A percentile compares a stretch with the other conserved stretches of the same genome.
phyloP scores from a whole-genome alignment of 2,113 vertebrate species.

The Cromileptes altivelis region DNA sequence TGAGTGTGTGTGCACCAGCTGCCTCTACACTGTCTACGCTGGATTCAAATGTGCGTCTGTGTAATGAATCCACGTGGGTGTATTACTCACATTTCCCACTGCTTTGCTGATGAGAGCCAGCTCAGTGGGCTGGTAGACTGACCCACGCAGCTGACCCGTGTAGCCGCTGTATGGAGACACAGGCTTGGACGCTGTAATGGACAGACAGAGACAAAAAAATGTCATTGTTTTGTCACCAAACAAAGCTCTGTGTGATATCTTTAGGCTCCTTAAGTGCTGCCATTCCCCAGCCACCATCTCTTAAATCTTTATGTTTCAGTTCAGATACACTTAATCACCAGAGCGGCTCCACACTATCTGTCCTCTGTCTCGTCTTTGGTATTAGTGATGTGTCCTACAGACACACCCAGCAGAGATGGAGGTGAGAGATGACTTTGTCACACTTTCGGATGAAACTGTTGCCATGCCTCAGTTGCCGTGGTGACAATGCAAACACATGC shows the following conservation, averaged over 20 bases:
- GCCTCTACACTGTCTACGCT: too few species aligned
- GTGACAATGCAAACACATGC: conserved; percentile 61
- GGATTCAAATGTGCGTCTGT: conserved; percentile 27
- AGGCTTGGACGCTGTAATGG: conserved; percentile 86
- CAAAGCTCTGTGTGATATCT: background rate
- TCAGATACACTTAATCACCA: background rate
- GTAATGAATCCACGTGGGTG: background rate
- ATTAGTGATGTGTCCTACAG: background rate
- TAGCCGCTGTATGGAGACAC: conserved; percentile 95
- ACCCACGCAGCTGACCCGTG: conserved; percentile 91
- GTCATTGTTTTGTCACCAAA: background rate
- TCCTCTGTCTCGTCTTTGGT: conserved; percentile 7
- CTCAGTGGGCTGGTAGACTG: conserved; percentile 96
- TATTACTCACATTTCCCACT: conserved; percentile 82
- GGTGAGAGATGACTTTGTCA: background rate
- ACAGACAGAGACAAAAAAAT: background rate
- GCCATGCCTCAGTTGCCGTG: conserved; percentile 62
- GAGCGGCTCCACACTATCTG: background rate
- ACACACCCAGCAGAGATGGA: conserved; percentile 1
- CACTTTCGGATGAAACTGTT: conserved; percentile 22
- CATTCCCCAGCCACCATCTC: background rate
- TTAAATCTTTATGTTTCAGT: background rate
- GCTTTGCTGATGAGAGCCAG: conserved; percentile 93
- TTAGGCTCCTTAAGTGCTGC: background rate
- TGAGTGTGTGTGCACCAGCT: background rate